Evolutionary conservation across 2,113 vertebrate species (phyloP), one percentile per base, ranked within the genome.

Genomic region (Scomber japonicus): DNA sequence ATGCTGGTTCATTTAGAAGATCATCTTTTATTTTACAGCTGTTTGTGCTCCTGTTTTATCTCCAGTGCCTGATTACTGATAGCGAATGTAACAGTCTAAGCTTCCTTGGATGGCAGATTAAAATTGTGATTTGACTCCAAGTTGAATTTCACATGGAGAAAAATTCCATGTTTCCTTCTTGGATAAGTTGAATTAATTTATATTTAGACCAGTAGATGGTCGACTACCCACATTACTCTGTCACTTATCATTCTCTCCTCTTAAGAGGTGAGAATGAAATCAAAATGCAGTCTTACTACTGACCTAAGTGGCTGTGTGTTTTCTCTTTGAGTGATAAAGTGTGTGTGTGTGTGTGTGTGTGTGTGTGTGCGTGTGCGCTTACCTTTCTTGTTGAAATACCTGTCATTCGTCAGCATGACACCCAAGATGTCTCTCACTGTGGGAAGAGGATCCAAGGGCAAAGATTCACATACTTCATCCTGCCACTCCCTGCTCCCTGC

Each of bases 381-480:
- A 40, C 19, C 49, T 67, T 51, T 60, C 61, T 61, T 75, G 70
- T 85, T 85, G 77, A 85, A 88, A 87, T 80, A 80, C 70, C 78
- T 57, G 60, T 71, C 78, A 73, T 75, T 87, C 71, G 67, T 87
- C 84, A 44, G 70, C 16, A 14, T 81, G 79, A 87, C 89, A 83
- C 86, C 80, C 82, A 81, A 70, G 81, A 71, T 64, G 73, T 54
- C 30, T 87, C 77, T 75, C 54, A 2, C 73, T 40, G 75, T 60
- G 85, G 66, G 81, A 78, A 74, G 78, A 82, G 21, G 45, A 78
- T 71, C 78, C 70, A 55, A 80, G 63, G 68, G 60, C 76, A 57
- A 62, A 79, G 72, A 81, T 74, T 72, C 85, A 63, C 81, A 82
- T 64, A 65, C 75, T 84, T 78, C 70, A 75, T 91, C 80, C 87